phyloP scores from a whole-genome alignment of 2,888 invertebrate species.

The Carcina quercana region DNA sequence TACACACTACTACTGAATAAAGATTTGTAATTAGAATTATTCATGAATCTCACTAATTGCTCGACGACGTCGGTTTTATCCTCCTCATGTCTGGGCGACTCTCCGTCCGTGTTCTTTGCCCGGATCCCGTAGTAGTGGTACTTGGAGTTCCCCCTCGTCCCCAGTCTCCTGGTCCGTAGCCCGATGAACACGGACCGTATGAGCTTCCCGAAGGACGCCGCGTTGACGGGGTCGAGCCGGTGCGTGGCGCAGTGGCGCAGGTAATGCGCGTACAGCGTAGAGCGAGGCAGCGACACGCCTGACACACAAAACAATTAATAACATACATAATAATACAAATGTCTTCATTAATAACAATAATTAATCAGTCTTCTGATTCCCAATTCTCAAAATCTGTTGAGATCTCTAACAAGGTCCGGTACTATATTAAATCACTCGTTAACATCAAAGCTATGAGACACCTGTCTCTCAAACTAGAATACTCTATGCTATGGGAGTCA shows the following conservation, averaged over 20 bases:
- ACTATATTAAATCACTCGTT: no score
- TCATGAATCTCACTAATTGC: constrained; percentile 31
- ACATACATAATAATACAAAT: no score
- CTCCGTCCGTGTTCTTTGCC: constrained; percentile 8
- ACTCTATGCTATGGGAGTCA: no score
- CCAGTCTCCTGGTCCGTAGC: constrained; percentile 93
- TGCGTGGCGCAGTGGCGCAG: constrained; percentile 94
- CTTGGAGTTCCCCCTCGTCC: constrained; percentile 98
- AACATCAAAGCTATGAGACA: no score
- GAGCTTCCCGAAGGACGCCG: constrained; percentile 99
- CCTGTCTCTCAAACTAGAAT: no score
- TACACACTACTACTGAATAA: no score
- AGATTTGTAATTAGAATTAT: no score
- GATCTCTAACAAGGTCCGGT: no score
- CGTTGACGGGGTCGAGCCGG: constrained; percentile 98
- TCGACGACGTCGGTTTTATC: constrained; percentile 30
- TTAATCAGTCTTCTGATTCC: no score
- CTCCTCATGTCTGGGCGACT: constrained; percentile 19
- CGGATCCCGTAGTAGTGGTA: constrained; percentile 99
- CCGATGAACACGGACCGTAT: constrained; percentile 99
- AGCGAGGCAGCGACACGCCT: constrained; percentile 91
- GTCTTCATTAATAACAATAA: no score
- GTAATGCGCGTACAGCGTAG: constrained; percentile 97
- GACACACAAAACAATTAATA: no score
- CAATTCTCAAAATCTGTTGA: no score